Base-by-base conservation (phyloP, 2,797 vertebrate genomes). In the Alfaro cultratus region DNA sequence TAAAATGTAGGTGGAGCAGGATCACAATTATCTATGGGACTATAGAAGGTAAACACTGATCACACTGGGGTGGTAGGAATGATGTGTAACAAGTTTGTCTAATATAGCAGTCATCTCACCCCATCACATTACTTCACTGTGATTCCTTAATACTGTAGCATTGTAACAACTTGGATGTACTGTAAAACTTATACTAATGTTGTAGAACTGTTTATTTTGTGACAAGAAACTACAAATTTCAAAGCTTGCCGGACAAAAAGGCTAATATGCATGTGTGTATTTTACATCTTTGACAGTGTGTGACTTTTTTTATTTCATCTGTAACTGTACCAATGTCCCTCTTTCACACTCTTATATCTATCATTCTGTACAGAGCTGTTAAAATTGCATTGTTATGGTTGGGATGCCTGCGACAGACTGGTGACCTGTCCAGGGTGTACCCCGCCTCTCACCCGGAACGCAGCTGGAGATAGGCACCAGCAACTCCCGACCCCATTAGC, bases 141-240 rank as follows among this genome's bases (percentile, higher is more conserved):
- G 79, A 86, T 76, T 74, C 78, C 49, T 83, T 45, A 5, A 34
- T 79, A 57, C 23, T 76, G 75, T 88, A 26, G 60, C 73, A 21
- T 34, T 79, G 60, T 84, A 31, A 80, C n/a, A n/a, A 74, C 75
- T 29, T 84, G 75, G 73, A 77, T 83, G 80, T 82, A 45, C 70
- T 71, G 53, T 79, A 70, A 41, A 78, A 62, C 45, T 34, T 68
- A 78, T 83, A 43, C 34, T 31, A 46, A 29, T 46, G 82, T 86
- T 79, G 84, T 87, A 21, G 29, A 71, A 4, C 7, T 83, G 9
- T 88, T 70, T 80, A 53, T 86, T 18, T 82, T 73, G n/a, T 87
- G 76, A 45, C 49, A 46, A 79, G 77, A 85, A 51, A 36, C 43
- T 60, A 49, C 43, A 76, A 13, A 85, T 80, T 62, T 75, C 47